A percentile compares a stretch with the other conserved stretches of the same genome.
These are phyloP conservation scores for Hipparchia semele DNA, from an alignment of 2,888 invertebrate species.

Conservation along the genomic window DNA sequence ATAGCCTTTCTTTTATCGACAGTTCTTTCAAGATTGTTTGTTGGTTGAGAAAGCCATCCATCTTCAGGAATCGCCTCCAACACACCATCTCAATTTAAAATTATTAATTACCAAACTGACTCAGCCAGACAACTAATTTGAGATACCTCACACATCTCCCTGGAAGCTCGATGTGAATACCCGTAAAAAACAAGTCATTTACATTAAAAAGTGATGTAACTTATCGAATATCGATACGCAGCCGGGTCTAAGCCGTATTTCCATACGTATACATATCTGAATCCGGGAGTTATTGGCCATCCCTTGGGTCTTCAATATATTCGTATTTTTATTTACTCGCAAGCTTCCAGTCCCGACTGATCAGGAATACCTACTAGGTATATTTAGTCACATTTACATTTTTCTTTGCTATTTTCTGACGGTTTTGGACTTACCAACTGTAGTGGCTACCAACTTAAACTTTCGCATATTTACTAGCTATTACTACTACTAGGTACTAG, in stretches of 20 bases:
- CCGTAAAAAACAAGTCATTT: background rate
- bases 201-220: constrained; percentile 21
- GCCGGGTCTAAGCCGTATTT: constrained; percentile 51
- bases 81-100: no score
- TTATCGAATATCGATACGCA: constrained; percentile 39
- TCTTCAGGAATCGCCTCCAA: no score
- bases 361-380: constrained; percentile 56
- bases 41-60: no score
- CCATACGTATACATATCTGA: constrained; percentile 71
- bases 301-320: constrained; percentile 75
- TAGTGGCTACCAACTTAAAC: no score
- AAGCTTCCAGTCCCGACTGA: constrained; percentile 58
- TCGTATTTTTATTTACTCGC: constrained; percentile 63
- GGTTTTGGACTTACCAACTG: background rate
- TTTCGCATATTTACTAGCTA: no score
- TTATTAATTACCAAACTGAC: no score
- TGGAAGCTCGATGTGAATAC: no score
- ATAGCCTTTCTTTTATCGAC: no score
- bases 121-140: background rate
- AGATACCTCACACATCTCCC: no score
- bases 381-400: constrained; percentile 55
- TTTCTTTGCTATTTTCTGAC: constrained; percentile 30
- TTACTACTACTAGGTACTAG: no score
- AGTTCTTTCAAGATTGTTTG: no score
- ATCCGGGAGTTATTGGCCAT: constrained; percentile 76